phyloP scores from a whole-genome alignment of 2,113 vertebrate species.

The Lasiurus borealis region DNA sequence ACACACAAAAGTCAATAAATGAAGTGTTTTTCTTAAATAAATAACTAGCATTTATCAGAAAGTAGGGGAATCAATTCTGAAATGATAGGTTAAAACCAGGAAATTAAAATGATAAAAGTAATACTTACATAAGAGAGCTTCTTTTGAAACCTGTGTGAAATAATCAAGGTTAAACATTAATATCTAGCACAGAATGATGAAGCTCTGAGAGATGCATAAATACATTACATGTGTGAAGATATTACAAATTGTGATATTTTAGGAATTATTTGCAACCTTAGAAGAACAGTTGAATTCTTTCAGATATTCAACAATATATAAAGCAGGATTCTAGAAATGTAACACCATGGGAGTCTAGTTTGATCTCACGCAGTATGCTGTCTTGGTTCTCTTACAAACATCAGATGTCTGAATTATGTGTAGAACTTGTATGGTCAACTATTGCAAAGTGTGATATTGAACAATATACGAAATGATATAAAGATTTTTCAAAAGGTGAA shows the following conservation, averaged over 20 bases:
- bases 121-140: not conserved
- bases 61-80: not conserved
- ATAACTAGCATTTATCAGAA: not conserved
- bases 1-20: not conserved
- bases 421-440: slow-evolving; percentile 3
- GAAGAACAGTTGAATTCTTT: not conserved
- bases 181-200: not conserved
- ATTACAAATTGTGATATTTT: not conserved
- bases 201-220: not conserved
- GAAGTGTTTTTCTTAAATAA: not conserved
- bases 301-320: not conserved
- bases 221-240: not conserved
- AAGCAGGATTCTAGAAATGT: not conserved
- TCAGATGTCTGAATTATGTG: not conserved
- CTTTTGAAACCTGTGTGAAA: not conserved
- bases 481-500: slow-evolving; percentile 58
- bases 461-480: slow-evolving; percentile 36
- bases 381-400: not conserved
- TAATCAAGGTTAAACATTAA: not conserved
- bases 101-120: not conserved
- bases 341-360: not conserved
- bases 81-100: not conserved
- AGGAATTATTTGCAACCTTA: not conserved
- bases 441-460: not conserved
- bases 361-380: not conserved